Base-by-base conservation (phyloP, 2,888 invertebrate species). In the Nephrotoma guestfalica region DNA sequence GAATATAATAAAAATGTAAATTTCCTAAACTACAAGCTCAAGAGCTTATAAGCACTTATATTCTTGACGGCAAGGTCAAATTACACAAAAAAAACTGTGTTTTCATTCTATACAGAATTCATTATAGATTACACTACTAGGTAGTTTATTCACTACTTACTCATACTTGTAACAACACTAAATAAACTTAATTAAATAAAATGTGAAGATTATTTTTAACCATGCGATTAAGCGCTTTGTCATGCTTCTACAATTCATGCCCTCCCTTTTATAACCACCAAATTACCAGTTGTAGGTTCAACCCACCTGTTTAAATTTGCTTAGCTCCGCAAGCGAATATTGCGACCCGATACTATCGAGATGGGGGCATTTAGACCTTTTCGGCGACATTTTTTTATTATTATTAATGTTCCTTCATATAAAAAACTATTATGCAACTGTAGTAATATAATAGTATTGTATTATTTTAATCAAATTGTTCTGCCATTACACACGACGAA, bases 251-350 rank as follows among this genome's bases (percentile, higher is more conserved):
- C 40, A 83, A 30, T 30, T 3, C 30, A 30, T 30, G 30, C 30
- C 30, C 30, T 83, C 13, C 43, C 11, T 30, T 18, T 83, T 85
- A 11, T 41, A 57, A 15, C 11, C 42, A 18, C n/a, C 42, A 11
- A 41, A 7, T 15, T 6, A 43, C 42, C 43, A 43, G 15, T 18
- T 13, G 47, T 30, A 30, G 1, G 30, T 30, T 18, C 15, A 30
- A 41, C 83, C 86, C 88, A 88, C 88, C 88, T 88, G 88, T 87
- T 88, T 88, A n/a, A 87, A 42, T 88, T 88, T 88, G 86, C 88
- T 88, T 41, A 88, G 83, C 86, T 88, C 88, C 83, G 88, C 71
- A 30, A 88, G 87, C 86, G 88, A 88, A 87, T 87, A 87, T 87
- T 88, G 88, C 15, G 87, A 41, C n/a, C 41, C 86, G 85, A 88